Base-by-base conservation (phyloP, 1,140 invertebrate species). In the Aphidius gifuensis region DNA sequence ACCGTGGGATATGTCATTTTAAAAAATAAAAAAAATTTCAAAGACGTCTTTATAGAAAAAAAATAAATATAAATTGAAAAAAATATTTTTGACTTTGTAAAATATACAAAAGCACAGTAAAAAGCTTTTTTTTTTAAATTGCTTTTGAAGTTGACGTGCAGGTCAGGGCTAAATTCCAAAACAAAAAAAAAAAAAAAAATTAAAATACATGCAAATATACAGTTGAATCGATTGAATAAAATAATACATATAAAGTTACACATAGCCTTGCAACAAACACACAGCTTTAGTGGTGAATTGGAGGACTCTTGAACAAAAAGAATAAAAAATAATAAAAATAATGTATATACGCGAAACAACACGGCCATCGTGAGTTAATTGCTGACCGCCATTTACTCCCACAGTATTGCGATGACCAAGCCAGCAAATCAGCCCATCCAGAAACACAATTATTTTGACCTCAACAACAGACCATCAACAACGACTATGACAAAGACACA, bases 111-210 rank as follows among this genome's bases (percentile, higher is more conserved):
- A 48, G 16, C 16, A n/a, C 16, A n/a, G 47, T 11, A 21, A 48
- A 48, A 48, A 56, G 16, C 16, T 16, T 16, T 16, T 16, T 16
- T 16, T 16, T 16, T 16, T 16, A 16, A 16, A 16, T 16, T 16
- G 16, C 16, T 16, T 16, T 0, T 1, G 58, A 59, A 6, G 58
- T 59, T 4, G 48, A 59, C 32, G 46, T 60, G 60, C 49, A 61
- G 68, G 64, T 69, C 68, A 70, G 69, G 69, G 69, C 67, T 66
- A 61, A 48, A 59, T 47, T n/a, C 9, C 32, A 43, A 44, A n/a
- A 51, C 62, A 32, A 16, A 16, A 16, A 5, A 21, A 6, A 21
- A 21, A 9, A 45, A 45, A 9, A 45, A 8, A 45, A 49, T 21
- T 7, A 21, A n/a, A 21, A 49, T 9, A 9, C 32, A 43, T 51